These are phyloP conservation scores for Danaus chrysippus DNA, from an alignment of 2,888 invertebrate genomes.

Conservation along the genomic window DNA sequence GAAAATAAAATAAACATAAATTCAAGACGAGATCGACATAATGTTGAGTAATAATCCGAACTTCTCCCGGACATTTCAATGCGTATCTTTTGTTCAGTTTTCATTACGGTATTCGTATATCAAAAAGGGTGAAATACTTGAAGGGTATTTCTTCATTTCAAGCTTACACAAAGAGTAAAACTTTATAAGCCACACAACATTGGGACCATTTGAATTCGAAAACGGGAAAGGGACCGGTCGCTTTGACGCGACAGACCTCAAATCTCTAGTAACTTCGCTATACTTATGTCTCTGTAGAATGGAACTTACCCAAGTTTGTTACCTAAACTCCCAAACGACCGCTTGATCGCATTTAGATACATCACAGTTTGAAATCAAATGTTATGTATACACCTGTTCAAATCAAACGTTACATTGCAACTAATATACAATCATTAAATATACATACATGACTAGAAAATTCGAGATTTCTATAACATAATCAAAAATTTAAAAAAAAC, in stretches of 20 bases:
- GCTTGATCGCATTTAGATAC: slow-evolving; percentile 33
- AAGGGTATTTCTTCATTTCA: slow-evolving; percentile 5
- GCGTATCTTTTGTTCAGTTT: background rate
- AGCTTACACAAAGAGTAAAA: slow-evolving; percentile 10
- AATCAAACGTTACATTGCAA: slow-evolving; percentile 6
- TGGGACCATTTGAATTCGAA: slow-evolving; percentile 31
- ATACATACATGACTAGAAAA: too few relatives aligned
- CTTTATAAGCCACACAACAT: slow-evolving; percentile 12
- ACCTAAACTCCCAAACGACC: slow-evolving; percentile 27
- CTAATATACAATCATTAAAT: background rate
- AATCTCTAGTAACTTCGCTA: slow-evolving; percentile 44
- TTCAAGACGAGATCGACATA: too few relatives aligned
- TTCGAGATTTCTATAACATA: too few relatives aligned
- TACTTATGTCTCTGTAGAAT: slow-evolving; percentile 45
- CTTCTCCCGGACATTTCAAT: too few relatives aligned
- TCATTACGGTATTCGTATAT: background rate
- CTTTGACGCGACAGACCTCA: slow-evolving; percentile 43
- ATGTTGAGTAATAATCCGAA: too few relatives aligned
- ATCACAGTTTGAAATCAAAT: slow-evolving; percentile 28
- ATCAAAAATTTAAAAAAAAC: too few relatives aligned
- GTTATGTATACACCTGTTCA: slow-evolving; percentile 6
- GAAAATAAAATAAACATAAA: too few relatives aligned
- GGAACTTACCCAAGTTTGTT: slow-evolving; percentile 43
- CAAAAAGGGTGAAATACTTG: slow-evolving; percentile 7
- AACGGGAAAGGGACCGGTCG: slow-evolving; percentile 31